Conservation (phyloP, 2,797 vertebrate species). For the Sarcoramphus papa region DNA sequence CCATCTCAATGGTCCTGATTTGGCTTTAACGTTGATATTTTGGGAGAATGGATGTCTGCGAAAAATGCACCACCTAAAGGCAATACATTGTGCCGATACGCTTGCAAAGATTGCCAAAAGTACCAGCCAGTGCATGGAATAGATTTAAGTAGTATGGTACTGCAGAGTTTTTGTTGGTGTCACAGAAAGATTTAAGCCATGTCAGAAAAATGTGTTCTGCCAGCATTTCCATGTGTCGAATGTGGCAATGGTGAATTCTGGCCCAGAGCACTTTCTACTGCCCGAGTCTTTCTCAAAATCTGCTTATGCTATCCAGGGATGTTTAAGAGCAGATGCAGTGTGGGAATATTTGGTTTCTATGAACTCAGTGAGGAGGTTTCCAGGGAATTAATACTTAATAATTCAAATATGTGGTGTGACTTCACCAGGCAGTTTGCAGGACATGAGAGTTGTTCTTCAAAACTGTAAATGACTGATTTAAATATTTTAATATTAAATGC, state of each 20-base stretch:
- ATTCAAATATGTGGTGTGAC: neutral
- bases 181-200: neutral
- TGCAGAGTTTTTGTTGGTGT: neutral
- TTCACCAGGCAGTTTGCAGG: neutral
- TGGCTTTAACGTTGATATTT: neutral
- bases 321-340: neutral
- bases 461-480: neutral
- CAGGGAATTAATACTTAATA: neutral
- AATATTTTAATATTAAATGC: neutral
- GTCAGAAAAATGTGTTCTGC: neutral
- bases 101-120: neutral
- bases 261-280: neutral
- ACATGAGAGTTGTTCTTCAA: neutral
- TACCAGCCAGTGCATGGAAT: neutral
- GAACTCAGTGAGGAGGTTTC: neutral
- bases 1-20: neutral
- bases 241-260: neutral
- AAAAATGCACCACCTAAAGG: neutral
- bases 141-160: neutral
- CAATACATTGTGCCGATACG: rapidly evolving
- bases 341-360: neutral
- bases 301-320: rapidly evolving
- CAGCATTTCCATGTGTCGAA: neutral
- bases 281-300: neutral
- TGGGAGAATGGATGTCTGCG: neutral